Evolutionary conservation across 2,113 vertebrate genomes (phyloP), one percentile per base, ranked within the genome.

Genomic region (Vireo altiloquus): DNA sequence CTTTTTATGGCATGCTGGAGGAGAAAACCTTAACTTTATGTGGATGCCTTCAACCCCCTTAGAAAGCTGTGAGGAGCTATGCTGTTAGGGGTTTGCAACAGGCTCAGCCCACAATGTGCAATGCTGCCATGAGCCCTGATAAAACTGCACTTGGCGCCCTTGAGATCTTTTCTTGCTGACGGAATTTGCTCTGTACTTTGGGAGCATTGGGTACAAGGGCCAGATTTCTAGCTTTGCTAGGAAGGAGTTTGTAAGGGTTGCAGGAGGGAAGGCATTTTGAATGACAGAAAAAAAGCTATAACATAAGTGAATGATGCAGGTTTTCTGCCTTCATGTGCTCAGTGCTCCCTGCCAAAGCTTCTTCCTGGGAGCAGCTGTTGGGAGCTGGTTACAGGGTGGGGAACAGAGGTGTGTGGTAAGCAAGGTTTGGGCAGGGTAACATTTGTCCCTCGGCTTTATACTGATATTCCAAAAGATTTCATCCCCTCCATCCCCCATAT

Each of bases 51-150:
- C 46, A 77, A 25, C 5, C 4, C 22, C 23, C 30, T 68, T 50
- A 57, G 47, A 52, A 81, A 57, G 11, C 16, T 30, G 4, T 9
- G 6, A 23, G 28, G 30, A 82, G 30, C 24, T 87, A 3, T 20
- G 13, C 10, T 50, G 20, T 44, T 28, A 30, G 8, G 8, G 0
- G 21, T 59, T 82, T 79, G 27, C 52, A 60, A 33, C 10, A 68
- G 17, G n/a, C 17, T 89, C 35, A 25, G 52, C 11, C 23, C n/a
- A 24, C 2, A 1, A 22, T 0, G 0, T 47, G 22, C 44, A 44
- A 3, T 13, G 15, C 31, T 86, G 61, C 39, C 25, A 8, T 9
- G 24, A 39, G 4, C 1, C 2, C 70, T 50, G 25, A 37, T 12
- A 83, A 86, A 83, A 47, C 37, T 44, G 28, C 11, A n/a, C 24